Evolutionary conservation across 2,797 vertebrate genomes (phyloP).

Genomic region (Cyprinella venusta): DNA sequence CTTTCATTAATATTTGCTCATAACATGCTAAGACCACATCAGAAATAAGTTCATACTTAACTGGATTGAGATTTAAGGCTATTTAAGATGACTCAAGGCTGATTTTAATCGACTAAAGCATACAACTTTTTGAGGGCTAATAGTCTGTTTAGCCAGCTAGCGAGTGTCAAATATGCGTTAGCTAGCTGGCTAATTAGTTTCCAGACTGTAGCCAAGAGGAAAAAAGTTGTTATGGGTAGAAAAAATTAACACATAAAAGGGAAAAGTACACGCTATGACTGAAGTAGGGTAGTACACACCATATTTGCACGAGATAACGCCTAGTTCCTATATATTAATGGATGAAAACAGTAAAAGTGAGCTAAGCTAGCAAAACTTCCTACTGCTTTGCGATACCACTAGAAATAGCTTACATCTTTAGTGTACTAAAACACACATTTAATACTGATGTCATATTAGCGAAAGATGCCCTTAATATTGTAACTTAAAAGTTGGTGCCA

Average conservation of each 20-base stretch:
- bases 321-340: constrained; percentile 8
- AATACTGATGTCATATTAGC: neutral
- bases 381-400: constrained; percentile 14
- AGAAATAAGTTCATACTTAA: neutral
- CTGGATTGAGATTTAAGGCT: neutral
- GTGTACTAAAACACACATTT: neutral
- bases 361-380: constrained; percentile 29
- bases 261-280: neutral
- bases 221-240: neutral
- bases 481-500: neutral
- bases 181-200: constrained; percentile 41
- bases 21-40: neutral
- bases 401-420: neutral
- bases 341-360: neutral
- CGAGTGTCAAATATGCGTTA: constrained; percentile 26
- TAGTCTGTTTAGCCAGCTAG: constrained; percentile 8
- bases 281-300: neutral
- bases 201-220: neutral
- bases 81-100: neutral
- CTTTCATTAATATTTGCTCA: neutral
- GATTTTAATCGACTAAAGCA: neutral
- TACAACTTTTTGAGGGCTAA: neutral
- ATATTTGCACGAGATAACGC: neutral
- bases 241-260: neutral
- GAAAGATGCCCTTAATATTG: neutral